These are phyloP conservation scores for Drosophila pruinosa DNA, from an alignment of 1,140 invertebrate genomes.

Conservation along the genomic window DNA sequence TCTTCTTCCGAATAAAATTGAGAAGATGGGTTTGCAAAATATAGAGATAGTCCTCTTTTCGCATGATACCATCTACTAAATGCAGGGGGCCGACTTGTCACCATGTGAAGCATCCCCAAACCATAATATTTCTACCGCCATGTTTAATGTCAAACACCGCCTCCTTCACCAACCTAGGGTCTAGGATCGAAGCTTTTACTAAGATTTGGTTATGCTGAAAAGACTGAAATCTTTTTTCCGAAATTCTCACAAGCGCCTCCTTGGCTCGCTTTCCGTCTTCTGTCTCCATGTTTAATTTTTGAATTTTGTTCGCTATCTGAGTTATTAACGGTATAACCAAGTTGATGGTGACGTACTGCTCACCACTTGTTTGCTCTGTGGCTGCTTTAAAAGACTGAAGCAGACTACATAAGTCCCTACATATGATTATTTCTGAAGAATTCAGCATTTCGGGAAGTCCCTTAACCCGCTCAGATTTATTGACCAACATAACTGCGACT, in stretches of 20 bases:
- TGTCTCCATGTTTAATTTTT: not conserved
- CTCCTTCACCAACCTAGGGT: not conserved
- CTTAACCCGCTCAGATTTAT: not conserved
- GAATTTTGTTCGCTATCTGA: not conserved
- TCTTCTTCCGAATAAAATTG: slow-evolving; percentile 23
- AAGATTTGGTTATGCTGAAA: not conserved
- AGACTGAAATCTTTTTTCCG: not conserved
- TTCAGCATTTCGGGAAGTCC: not conserved
- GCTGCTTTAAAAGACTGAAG: not conserved
- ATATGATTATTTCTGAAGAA: not conserved
- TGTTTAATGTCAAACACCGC: not conserved
- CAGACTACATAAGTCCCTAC: not conserved
- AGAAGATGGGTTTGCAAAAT: slow-evolving; percentile 11
- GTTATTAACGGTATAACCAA: not conserved
- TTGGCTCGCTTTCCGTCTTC: too few relatives aligned
- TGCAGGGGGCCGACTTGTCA: not conserved
- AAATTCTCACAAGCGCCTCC: too few relatives aligned
- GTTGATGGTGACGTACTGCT: not conserved
- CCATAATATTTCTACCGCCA: slow-evolving; percentile 1
- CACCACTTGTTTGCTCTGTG: not conserved
- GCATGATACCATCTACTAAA: too few relatives aligned
- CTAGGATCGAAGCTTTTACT: not conserved
- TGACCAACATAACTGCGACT: not conserved
- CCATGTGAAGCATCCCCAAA: not conserved
- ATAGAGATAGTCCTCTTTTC: not conserved